These are phyloP conservation scores for Paramacrobiotus metropolitanus DNA, from an alignment of 1,140 invertebrate genomes.

Conservation along the genomic window DNA sequence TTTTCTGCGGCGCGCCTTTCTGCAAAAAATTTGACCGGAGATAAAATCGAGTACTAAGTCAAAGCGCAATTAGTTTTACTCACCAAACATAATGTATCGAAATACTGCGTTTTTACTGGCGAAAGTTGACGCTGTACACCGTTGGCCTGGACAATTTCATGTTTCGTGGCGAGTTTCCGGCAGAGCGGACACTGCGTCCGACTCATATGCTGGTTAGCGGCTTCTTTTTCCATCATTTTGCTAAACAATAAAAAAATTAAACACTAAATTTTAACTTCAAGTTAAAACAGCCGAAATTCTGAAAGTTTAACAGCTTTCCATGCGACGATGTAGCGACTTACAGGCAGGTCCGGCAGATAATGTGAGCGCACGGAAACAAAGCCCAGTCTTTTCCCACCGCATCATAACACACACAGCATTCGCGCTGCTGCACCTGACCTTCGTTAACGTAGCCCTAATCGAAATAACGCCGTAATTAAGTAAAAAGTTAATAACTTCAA, in stretches of 20 bases:
- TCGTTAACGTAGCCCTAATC: not conserved
- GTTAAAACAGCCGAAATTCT: too few species aligned
- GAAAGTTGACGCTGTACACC: not conserved
- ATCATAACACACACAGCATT: not conserved
- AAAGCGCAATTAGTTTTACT: too few species aligned
- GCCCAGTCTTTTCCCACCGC: not conserved
- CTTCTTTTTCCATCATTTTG: not conserved
- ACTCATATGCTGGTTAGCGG: not conserved
- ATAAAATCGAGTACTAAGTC: too few species aligned
- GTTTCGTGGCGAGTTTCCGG: not conserved
- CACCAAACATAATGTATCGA: not conserved
- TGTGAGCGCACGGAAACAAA: not conserved
- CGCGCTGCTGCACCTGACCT: not conserved
- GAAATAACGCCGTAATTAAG: too few species aligned
- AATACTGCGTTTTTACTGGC: not conserved
- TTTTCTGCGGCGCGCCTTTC: slow-evolving; percentile 44
- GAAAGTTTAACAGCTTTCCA: too few species aligned
- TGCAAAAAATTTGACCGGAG: slow-evolving; percentile 11
- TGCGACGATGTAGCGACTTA: too few species aligned
- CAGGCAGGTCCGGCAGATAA: not conserved
- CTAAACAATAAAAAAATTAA: not conserved
- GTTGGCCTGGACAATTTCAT: not conserved
- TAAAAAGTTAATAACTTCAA: too few species aligned
- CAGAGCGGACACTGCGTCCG: not conserved
- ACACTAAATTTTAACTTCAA: too few species aligned